Evolutionary conservation across 2,113 vertebrate genomes (phyloP).

Genomic region (Otis tarda): DNA sequence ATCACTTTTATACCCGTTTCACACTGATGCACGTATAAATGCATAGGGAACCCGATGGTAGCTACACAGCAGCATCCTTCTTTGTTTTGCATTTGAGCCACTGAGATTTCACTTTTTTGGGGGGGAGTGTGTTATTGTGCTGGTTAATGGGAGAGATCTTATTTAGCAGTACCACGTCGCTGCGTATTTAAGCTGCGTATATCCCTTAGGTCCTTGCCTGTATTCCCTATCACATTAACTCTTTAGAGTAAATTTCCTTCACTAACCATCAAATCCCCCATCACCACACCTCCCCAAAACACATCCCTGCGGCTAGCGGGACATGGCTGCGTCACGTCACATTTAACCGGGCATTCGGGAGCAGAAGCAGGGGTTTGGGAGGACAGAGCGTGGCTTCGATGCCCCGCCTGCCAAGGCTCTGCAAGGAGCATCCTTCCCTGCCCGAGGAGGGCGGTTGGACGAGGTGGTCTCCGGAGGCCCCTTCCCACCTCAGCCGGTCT

Average conservation of each 20-base stretch:
- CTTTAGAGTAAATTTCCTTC: neutral
- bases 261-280: neutral
- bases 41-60: neutral
- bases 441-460: too few species aligned
- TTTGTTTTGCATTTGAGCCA: neutral
- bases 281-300: neutral
- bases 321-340: accelerated
- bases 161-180: too few species aligned
- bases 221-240: neutral
- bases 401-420: neutral
- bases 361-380: neutral
- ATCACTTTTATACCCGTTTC: neutral
- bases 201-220: neutral
- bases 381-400: accelerated
- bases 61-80: neutral
- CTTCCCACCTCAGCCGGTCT: too few species aligned
- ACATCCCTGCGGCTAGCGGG: neutral
- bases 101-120: neutral
- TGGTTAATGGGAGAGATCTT: neutral
- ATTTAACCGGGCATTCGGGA: accelerated
- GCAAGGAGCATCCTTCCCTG: neutral
- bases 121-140: neutral
- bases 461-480: neutral
- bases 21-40: neutral
- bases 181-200: neutral